These are phyloP conservation scores for Ageneiosus marmoratus DNA, from an alignment of 2,113 vertebrate genomes.

Conservation along the genomic window DNA sequence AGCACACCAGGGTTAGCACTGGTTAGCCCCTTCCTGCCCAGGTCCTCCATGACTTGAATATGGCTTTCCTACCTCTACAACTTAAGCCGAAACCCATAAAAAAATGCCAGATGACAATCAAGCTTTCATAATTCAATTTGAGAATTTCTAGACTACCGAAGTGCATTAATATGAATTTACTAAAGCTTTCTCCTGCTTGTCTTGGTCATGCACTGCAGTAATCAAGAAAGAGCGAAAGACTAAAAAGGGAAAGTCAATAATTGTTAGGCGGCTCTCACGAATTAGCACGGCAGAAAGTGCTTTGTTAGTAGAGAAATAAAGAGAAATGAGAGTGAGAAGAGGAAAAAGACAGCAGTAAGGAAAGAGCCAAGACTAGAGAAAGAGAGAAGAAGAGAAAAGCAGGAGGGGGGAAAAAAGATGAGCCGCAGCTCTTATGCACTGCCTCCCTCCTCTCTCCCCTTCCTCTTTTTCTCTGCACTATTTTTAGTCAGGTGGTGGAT, in stretches of 20 bases:
- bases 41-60: slow-evolving; percentile 20
- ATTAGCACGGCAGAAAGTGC: neutral
- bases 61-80: slow-evolving; percentile 31
- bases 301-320: slow-evolving; percentile 17
- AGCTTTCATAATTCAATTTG: neutral
- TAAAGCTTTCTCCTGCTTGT: neutral
- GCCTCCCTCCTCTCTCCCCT: slow-evolving; percentile 32
- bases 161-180: neutral
- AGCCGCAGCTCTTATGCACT: slow-evolving; percentile 31
- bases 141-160: neutral
- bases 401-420: slow-evolving; percentile 13
- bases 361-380: slow-evolving; percentile 7
- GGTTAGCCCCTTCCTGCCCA: slow-evolving; percentile 28
- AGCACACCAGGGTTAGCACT: slow-evolving; percentile 28
- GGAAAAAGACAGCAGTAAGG: slow-evolving; percentile 7
- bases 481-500: slow-evolving; percentile 74
- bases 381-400: neutral
- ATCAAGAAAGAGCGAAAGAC: neutral
- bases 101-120: neutral
- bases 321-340: slow-evolving; percentile 11
- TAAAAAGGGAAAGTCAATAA: neutral
- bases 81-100: neutral
- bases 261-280: neutral
- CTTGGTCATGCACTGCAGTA: neutral
- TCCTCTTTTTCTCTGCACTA: slow-evolving; percentile 58